Percentiles rank a stretch among this genome's conserved stretches.
phyloP scores from a whole-genome alignment of 2,113 vertebrate genomes.

The Manacus vitellinus region DNA sequence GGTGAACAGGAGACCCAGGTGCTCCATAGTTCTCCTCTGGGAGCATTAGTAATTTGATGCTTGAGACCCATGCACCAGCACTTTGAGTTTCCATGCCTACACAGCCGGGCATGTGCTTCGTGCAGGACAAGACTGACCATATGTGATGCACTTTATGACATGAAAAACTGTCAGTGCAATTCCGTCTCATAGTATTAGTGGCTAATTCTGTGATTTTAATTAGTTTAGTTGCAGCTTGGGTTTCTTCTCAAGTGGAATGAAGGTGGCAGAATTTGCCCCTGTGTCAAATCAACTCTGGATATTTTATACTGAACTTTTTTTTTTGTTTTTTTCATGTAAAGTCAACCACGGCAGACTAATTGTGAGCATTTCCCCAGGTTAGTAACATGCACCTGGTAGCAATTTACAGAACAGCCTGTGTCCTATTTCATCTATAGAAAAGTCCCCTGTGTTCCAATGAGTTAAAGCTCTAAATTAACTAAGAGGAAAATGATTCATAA shows the following conservation, averaged over 20 bases:
- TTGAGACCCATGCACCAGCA: not conserved
- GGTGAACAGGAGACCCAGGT: not conserved
- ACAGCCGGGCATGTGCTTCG: accelerated
- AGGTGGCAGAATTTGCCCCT: not conserved
- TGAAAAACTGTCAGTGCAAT: not conserved
- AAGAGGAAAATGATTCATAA: not conserved
- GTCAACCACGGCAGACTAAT: not conserved
- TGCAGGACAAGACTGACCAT: accelerated
- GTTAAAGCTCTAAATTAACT: not conserved
- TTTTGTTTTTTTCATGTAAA: not conserved
- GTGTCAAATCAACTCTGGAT: not conserved
- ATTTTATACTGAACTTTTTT: not conserved
- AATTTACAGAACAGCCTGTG: not conserved
- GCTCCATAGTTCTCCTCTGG: not conserved
- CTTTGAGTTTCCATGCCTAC: not conserved
- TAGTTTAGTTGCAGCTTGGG: not conserved
- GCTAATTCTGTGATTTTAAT: not conserved
- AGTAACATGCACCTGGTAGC: not conserved
- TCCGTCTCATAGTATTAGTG: not conserved
- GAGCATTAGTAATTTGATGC: not conserved
- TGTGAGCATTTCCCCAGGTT: not conserved
- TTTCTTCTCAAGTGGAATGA: not conserved
- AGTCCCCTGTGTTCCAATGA: not conserved
- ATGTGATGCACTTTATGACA: not conserved
- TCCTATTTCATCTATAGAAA: not conserved